Percentiles rank a stretch among this genome's conserved stretches.
These are phyloP conservation scores for Tilapia sparmanii DNA, from an alignment of 2,113 vertebrate genomes.

Conservation along the genomic window DNA sequence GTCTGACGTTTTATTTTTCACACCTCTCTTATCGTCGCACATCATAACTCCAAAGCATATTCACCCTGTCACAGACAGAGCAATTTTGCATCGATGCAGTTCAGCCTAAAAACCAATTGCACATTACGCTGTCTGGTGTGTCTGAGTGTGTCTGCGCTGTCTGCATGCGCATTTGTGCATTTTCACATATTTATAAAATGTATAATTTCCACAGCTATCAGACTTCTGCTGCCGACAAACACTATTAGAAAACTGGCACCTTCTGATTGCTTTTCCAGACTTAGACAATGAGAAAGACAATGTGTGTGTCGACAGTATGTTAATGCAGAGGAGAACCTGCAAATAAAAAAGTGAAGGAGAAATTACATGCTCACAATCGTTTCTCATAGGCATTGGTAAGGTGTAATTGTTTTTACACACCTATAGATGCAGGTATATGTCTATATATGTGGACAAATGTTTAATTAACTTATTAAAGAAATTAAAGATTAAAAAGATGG, in stretches of 20 bases:
- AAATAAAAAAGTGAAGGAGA: not conserved
- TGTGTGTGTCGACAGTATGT: not conserved
- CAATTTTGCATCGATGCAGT: not conserved
- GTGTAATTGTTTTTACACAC: not conserved
- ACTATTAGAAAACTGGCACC: not conserved
- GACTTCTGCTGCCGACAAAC: not conserved
- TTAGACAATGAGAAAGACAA: not conserved
- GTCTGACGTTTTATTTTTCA: not conserved
- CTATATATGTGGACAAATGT: not conserved
- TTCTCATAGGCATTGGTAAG: not conserved
- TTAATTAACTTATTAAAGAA: not conserved
- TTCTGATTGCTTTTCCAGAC: constrained; percentile 5
- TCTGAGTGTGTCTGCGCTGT: not conserved
- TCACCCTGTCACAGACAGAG: not conserved
- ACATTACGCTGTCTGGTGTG: not conserved
- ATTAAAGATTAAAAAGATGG: not conserved
- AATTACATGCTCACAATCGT: not conserved
- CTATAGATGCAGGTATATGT: not conserved
- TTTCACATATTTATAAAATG: not conserved
- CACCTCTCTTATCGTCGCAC: not conserved
- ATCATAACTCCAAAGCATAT: not conserved
- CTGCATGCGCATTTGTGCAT: not conserved
- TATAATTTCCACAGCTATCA: not conserved
- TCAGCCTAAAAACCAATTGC: not conserved
- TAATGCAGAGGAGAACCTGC: not conserved